phyloP scores from a whole-genome alignment of 2,113 vertebrate genomes.

The Nibea albiflora region DNA sequence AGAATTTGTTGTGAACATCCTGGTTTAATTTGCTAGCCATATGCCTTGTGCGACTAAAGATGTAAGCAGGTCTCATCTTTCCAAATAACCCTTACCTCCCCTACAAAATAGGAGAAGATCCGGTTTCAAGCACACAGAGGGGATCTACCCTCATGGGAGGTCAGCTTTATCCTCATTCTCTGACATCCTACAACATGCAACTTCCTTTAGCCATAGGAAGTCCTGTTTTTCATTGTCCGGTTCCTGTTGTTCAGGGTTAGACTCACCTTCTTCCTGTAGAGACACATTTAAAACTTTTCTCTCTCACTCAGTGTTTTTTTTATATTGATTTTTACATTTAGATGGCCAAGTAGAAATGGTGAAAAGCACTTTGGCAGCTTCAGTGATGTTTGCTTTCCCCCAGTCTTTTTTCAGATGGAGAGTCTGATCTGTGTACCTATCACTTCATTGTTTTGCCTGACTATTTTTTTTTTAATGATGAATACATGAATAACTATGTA shows the following conservation, averaged over 20 bases:
- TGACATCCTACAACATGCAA: constrained; percentile 59
- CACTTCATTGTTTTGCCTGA: constrained; percentile 73
- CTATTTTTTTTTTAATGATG: constrained; percentile 60
- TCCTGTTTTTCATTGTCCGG: constrained; percentile 75
- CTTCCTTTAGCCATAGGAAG: constrained; percentile 80
- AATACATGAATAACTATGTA: constrained; percentile 76
- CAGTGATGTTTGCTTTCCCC: constrained; percentile 67
- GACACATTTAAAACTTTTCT: constrained; percentile 39
- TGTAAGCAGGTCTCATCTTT: constrained; percentile 38
- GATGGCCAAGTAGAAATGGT: constrained; percentile 72
- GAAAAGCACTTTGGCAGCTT: constrained; percentile 88
- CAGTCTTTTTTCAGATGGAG: constrained; percentile 53
- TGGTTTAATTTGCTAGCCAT: constrained; percentile 46
- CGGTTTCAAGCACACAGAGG: constrained; percentile 49
- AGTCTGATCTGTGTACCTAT: constrained; percentile 63
- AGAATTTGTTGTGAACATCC: constrained; percentile 45
- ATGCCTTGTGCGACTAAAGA: constrained; percentile 44
- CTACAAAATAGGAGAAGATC: constrained; percentile 53
- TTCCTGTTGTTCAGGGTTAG: constrained; percentile 81
- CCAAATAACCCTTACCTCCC: constrained; percentile 29
- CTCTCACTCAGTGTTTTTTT: constrained; percentile 49
- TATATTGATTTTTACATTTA: constrained; percentile 61
- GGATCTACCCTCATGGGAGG: constrained; percentile 44
- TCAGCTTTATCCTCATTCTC: constrained; percentile 60
- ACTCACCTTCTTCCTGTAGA: constrained; percentile 65